Conservation (phyloP, 2,113 vertebrate species). For the Laticauda colubrina region DNA sequence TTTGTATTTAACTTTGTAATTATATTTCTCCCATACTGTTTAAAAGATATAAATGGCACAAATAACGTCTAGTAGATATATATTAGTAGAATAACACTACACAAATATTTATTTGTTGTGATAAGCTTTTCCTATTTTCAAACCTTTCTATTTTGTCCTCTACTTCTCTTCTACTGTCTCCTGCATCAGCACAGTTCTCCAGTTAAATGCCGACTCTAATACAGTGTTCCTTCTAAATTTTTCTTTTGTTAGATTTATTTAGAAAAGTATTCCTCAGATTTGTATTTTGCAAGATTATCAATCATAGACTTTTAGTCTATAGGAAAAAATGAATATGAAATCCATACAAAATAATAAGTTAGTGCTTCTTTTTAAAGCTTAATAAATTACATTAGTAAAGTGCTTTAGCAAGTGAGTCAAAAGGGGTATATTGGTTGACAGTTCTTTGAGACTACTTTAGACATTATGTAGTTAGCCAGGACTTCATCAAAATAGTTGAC, state of each 20-base stretch:
- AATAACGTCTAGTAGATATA: neutral
- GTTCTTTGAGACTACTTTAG: neutral
- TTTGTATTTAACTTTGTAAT: neutral
- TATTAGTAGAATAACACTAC: neutral
- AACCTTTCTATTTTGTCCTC: too few relatives aligned
- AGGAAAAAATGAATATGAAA: neutral
- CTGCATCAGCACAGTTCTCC: neutral
- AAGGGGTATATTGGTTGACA: neutral
- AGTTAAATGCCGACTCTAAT: neutral
- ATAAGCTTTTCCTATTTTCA: neutral
- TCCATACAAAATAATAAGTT: neutral
- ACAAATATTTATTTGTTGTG: neutral
- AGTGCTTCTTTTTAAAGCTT: neutral
- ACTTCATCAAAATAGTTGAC: neutral
- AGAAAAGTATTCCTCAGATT: neutral
- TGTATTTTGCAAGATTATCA: neutral
- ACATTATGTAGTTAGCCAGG: neutral
- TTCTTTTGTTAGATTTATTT: neutral
- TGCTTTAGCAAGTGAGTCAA: neutral
- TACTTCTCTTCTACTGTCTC: neutral
- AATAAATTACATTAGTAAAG: neutral
- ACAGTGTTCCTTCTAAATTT: neutral
- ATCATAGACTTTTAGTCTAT: neutral
- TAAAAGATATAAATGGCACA: neutral
- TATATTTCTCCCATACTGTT: neutral